Evolutionary conservation across 1,140 invertebrate genomes (phyloP).

Genomic region (Littorina saxatilis): DNA sequence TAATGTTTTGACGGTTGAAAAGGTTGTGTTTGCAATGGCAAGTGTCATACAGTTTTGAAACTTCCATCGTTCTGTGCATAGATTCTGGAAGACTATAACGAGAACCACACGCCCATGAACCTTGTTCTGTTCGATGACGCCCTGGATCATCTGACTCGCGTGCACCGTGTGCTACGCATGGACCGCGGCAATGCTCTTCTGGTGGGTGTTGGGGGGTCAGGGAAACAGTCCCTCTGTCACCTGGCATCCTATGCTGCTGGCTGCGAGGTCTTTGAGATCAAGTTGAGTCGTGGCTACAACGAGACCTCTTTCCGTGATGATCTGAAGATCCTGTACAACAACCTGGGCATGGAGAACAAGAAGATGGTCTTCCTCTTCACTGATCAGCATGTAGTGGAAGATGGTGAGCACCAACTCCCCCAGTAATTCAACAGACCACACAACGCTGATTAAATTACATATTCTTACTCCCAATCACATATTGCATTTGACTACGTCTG

Average conservation of each 20-base stretch:
- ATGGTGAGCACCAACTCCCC: slow-evolving; percentile 75
- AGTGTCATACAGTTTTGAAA: not conserved
- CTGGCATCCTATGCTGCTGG: slow-evolving; percentile 76
- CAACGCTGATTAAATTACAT: no score
- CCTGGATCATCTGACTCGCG: slow-evolving; percentile 89
- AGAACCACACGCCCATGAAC: slow-evolving; percentile 80
- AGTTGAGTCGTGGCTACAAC: slow-evolving; percentile 87
- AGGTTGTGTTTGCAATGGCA: no score
- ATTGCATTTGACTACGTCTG: no score
- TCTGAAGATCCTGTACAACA: slow-evolving; percentile 86
- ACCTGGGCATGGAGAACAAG: slow-evolving; percentile 86
- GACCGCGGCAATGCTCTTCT: slow-evolving; percentile 89
- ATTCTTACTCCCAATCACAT: no score
- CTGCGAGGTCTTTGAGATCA: slow-evolving; percentile 90
- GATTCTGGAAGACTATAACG: slow-evolving; percentile 92
- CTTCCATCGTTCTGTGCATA: no score
- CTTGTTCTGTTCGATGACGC: slow-evolving; percentile 94
- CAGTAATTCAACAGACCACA: no score
- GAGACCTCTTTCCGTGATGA: slow-evolving; percentile 90
- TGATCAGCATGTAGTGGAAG: slow-evolving; percentile 83
- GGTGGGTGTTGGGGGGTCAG: slow-evolving; percentile 87
- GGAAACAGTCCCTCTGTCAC: slow-evolving; percentile 82
- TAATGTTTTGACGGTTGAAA: no score
- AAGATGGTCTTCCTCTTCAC: slow-evolving; percentile 90
- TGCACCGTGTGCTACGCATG: slow-evolving; percentile 89